Percentiles rank a stretch among this genome's conserved stretches.
Conservation (phyloP, 2,113 vertebrate species). For the Antigone vipio region DNA sequence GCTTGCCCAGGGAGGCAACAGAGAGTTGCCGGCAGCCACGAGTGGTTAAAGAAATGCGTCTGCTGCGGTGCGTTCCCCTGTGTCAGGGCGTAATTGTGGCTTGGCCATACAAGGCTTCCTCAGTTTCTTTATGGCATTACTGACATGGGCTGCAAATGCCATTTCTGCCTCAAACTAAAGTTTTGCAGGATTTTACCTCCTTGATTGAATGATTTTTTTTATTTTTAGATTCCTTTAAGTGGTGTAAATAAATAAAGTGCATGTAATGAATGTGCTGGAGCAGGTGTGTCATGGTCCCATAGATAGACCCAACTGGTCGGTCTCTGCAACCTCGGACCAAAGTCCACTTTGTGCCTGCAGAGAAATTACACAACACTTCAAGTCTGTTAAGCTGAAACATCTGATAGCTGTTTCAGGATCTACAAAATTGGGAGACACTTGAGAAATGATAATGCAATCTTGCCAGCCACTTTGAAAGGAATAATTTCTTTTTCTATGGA, state of each 20-base stretch:
- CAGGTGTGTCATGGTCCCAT: fast-evolving
- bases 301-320: not conserved
- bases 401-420: not conserved
- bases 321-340: not conserved
- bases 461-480: not conserved
- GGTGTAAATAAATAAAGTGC: not conserved
- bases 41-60: not conserved
- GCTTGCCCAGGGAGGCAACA: not conserved
- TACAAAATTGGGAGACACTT: not conserved
- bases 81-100: not conserved
- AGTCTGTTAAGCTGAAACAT: not conserved
- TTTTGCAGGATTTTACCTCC: not conserved
- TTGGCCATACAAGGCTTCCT: not conserved
- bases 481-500: not conserved
- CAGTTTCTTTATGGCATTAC: not conserved
- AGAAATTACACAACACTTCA: not conserved
- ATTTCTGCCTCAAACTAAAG: not conserved
- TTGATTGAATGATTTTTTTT: not conserved
- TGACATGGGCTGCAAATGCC: not conserved
- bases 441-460: not conserved
- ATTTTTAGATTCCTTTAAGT: not conserved
- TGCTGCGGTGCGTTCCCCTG: not conserved
- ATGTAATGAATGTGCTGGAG: fast-evolving
- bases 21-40: not conserved
- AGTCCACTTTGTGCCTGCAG: not conserved